Percentiles rank a stretch among this genome's conserved stretches.
Conservation (phyloP, 2,113 vertebrate genomes). For the Menura novaehollandiae region DNA sequence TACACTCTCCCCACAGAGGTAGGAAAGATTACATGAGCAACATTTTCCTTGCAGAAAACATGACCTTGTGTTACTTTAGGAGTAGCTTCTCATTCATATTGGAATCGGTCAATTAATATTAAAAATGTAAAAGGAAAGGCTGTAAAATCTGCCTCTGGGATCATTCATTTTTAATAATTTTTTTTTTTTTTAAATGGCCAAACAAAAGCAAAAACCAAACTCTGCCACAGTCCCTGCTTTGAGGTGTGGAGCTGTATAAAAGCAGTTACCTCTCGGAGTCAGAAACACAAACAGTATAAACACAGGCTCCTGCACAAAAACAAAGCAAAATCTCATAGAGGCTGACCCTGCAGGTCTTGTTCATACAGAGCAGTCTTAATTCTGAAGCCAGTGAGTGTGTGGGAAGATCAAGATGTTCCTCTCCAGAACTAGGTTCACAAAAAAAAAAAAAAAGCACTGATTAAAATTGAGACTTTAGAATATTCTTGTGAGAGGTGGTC, state of each 20-base stretch:
- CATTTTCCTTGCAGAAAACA: neutral
- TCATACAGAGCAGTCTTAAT: neutral
- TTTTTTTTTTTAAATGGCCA: neutral
- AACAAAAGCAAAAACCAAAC: neutral
- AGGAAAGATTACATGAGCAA: neutral
- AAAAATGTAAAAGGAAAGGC: constrained; percentile 35
- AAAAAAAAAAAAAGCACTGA: neutral
- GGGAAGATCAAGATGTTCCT: neutral
- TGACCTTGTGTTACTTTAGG: neutral
- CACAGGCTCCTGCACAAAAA: neutral
- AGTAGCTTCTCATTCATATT: neutral
- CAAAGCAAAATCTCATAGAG: rapidly evolving
- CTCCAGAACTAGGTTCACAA: neutral
- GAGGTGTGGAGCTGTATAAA: neutral
- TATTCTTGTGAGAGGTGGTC: rapidly evolving
- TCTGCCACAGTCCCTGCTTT: neutral
- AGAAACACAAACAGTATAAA: neutral
- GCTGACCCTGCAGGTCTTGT: neutral
- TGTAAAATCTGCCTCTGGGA: neutral
- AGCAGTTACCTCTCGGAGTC: neutral
- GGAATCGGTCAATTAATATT: constrained; percentile 28
- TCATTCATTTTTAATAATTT: neutral
- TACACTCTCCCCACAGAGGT: neutral
- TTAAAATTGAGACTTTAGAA: neutral
- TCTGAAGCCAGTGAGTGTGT: neutral